Evolutionary conservation across 30 jellyfish, hydroid and myxozoan species (phyloP), one percentile per base, ranked within the genome.

Genomic region (Aurelia aurita complex sp. Pacific): DNA sequence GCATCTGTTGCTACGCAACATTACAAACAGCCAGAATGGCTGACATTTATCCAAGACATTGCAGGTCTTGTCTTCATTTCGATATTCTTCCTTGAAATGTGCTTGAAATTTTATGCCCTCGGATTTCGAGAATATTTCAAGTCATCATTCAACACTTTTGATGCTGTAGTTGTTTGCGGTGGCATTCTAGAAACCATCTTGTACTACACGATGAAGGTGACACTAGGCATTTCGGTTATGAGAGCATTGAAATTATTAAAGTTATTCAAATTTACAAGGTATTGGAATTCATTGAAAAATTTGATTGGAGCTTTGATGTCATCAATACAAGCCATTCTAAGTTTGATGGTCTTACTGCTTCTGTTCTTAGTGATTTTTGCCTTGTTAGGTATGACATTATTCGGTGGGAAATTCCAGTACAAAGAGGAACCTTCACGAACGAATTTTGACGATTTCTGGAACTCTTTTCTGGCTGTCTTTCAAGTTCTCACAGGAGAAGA

Each of bases 401-500:
- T 94, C 65, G 99, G 99, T 23, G 99, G 99, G 13, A 94, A 97
- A 34, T 94, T 94, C 62, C 91, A 96, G 61, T 60, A 89, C 79
- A 71, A 76, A 57, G 83, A 90, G 32, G 87, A 73, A 29, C 97
- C 96, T 19, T 86, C 97, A 12, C 79, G 99, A 46, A 83, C 99
- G 46, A 94, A 94, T 53, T 94, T 94, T 38, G 97, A 94, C 72
- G 99, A 94, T 63, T 94, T 94, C 81, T 89, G 97, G 89, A 94
- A 89, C 57, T 96, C 99, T 12, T 90, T 94, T 97, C 81, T 94
- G 15, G 97, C 99, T 2, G 99, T 94, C n/a, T 94, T 94, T 73
- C 99, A 91, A 83, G 86, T 91, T 42, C 60, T 91, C 35, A 91
- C 97, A 6, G 97, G 97, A 1, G 97, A 91, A 72, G 97, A 91